Conservation (phyloP, 2,797 vertebrate species). For the Megalops cyprinoides region DNA sequence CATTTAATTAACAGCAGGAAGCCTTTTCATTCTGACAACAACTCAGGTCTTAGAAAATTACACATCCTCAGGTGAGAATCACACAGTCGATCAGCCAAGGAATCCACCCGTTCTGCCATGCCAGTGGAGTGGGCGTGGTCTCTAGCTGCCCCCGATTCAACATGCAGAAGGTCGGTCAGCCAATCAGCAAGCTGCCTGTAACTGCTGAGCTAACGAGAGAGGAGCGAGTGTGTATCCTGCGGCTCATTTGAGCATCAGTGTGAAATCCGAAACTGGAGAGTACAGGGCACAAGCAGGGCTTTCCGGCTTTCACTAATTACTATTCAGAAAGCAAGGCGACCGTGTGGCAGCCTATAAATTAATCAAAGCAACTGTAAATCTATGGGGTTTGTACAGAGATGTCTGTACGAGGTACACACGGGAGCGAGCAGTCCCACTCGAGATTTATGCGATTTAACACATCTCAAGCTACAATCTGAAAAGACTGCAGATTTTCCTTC, state of each 20-base stretch:
- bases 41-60: background rate
- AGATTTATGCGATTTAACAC: background rate
- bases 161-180: background rate
- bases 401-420: background rate
- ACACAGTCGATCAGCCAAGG: too few relatives aligned
- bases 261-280: background rate
- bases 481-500: too few relatives aligned
- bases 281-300: background rate
- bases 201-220: background rate
- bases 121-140: background rate
- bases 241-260: background rate
- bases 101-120: background rate
- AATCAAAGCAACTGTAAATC: background rate
- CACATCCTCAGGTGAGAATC: background rate
- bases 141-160: background rate
- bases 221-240: background rate
- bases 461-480: background rate
- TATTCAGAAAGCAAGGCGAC: background rate
- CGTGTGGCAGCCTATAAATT: background rate
- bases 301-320: accelerated
- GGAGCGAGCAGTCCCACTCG: background rate
- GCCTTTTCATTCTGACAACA: conserved; percentile 5
- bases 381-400: background rate
- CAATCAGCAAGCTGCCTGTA: background rate
- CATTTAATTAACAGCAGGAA: background rate